phyloP scores from a whole-genome alignment of 2,888 invertebrate genomes.

The Shargacucullia verbasci region DNA sequence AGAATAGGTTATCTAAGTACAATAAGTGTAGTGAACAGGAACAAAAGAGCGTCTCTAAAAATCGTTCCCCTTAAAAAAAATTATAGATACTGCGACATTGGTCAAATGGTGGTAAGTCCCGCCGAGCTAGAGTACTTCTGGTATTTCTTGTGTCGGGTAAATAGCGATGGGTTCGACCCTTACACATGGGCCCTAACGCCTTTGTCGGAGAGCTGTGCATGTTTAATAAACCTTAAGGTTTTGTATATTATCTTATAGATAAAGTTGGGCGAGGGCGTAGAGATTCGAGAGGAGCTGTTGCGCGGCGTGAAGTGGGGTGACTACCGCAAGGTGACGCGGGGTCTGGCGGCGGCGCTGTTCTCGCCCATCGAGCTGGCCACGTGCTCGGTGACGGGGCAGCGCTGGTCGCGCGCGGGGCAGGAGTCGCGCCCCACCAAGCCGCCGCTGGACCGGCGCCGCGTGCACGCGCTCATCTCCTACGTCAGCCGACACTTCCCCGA shows the following conservation, averaged over 20 bases:
- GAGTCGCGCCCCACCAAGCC: conserved; percentile 93
- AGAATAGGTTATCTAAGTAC: conserved; percentile 43
- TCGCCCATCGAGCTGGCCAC: conserved; percentile 93
- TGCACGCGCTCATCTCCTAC: conserved; percentile 93
- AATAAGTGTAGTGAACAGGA: conserved; percentile 11
- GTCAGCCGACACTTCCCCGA: conserved; percentile 93
- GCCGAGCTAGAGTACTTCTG: neutral
- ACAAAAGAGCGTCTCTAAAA: conserved; percentile 8
- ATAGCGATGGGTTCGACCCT: neutral
- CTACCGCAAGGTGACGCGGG: conserved; percentile 92
- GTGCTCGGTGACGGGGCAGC: conserved; percentile 93
- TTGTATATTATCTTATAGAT: conserved; percentile 82
- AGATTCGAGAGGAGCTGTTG: conserved; percentile 92
- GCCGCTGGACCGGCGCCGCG: conserved; percentile 92
- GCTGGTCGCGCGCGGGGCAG: conserved; percentile 93
- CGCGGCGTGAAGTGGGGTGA: conserved; percentile 93
- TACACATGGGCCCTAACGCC: neutral
- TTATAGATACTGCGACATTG: neutral
- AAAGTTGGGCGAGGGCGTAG: conserved; percentile 92
- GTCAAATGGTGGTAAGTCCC: neutral
- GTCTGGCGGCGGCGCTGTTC: conserved; percentile 92
- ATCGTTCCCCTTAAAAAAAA: neutral
- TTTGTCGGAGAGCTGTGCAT: too few species aligned
- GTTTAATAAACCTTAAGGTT: too few species aligned
- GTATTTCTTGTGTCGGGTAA: too few species aligned